These are phyloP conservation scores for Heliconius hortense DNA, from an alignment of 2,888 invertebrate genomes.

Conservation along the genomic window DNA sequence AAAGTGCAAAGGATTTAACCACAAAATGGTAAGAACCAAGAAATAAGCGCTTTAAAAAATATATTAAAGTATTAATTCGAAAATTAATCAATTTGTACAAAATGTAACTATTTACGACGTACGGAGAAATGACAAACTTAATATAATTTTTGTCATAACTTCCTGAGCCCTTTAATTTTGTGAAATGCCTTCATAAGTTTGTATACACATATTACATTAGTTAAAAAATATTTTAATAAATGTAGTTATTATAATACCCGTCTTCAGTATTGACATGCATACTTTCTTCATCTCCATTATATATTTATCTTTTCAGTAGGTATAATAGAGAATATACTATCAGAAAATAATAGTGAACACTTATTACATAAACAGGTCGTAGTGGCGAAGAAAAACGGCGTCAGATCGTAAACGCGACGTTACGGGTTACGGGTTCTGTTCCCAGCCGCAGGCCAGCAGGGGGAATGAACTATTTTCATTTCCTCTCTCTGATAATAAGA, in stretches of 20 bases:
- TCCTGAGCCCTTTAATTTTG: background rate
- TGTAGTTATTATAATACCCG: background rate
- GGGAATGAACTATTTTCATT: no score
- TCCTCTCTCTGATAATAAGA: no score
- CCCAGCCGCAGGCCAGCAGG: no score
- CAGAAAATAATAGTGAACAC: no score
- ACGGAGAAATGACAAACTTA: background rate
- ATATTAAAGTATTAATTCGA: background rate
- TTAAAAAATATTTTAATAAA: background rate
- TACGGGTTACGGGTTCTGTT: no score
- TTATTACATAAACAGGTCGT: no score
- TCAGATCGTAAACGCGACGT: no score
- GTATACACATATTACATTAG: background rate
- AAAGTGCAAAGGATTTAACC: constrained; percentile 40
- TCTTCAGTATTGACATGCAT: no score
- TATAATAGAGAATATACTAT: no score
- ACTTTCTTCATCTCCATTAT: no score
- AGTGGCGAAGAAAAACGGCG: no score
- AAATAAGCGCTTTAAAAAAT: background rate
- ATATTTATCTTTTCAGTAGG: no score
- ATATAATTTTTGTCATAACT: background rate
- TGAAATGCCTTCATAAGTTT: background rate
- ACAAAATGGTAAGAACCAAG: constrained; percentile 38
- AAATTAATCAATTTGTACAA: background rate
- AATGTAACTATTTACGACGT: background rate